Base-by-base conservation (phyloP, 2,888 invertebrate genomes). In the Phortica okadai region DNA sequence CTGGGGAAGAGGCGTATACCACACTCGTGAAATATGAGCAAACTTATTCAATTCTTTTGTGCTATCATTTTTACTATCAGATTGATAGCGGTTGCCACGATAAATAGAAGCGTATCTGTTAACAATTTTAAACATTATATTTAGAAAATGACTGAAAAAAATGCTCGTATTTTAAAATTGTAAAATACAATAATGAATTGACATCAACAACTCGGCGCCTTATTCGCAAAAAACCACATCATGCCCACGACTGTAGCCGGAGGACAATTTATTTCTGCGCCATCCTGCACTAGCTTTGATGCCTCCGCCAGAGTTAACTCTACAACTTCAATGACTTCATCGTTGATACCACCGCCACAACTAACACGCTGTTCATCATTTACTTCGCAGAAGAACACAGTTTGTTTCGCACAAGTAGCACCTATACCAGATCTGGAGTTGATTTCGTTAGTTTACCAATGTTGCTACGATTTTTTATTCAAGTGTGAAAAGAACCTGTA, bases 401-500 rank as follows among this genome's bases (percentile, higher is more conserved):
- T 6, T n/a, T 72, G 70, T 16, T 56, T 72, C n/a, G 56, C 54
- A n/a, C 70, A 72, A 6, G 54, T 33, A 33, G 21, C 41, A 11
- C 70, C 41, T 33, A 72, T 72, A 56, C n/a, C 70, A 25, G 70
- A 72, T 72, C 70, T 72, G n/a, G 10, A 62, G 25, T 11, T 62
- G 14, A 11, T 50, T 11, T 50, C 50, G 50, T 8, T 11, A 14
- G 6, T 6, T 50, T 11, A 50, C 33, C 50, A 50, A 14, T 14
- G 6, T 33, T 8, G 2, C 11, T 64, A 64, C 25, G 33, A 64
- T 33, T 7, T 64, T 59, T 59, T 11, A 16, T 11, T 14, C 2
- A 7, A 33, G 3, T 33, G 4, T 33, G 1, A 33, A 33, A 33
- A 33, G 2, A 14, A 74, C 74, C 74, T 84, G 14, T 79, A 83